phyloP scores from a whole-genome alignment of 2,888 invertebrate genomes.

The Leptinotarsa tumamoca region DNA sequence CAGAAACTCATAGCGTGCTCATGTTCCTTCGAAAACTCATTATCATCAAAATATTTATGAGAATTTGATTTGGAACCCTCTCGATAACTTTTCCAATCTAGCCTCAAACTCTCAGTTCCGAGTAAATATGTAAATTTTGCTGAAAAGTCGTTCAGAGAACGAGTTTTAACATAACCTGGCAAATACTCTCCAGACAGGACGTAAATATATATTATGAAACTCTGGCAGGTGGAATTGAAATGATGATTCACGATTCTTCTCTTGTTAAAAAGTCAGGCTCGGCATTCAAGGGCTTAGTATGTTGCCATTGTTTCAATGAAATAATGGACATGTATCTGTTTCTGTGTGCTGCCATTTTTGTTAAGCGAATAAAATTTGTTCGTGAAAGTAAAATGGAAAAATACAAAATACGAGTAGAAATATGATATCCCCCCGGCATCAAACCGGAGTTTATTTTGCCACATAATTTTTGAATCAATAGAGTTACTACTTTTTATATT shows the following conservation, averaged over 20 bases:
- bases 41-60: constrained; percentile 18
- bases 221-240: constrained; percentile 1
- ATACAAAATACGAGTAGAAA: too few relatives aligned
- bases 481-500: too few relatives aligned
- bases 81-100: constrained; percentile 16
- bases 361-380: too few relatives aligned
- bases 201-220: background rate
- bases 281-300: background rate
- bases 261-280: background rate
- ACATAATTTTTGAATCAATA: too few relatives aligned
- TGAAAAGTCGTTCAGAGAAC: background rate
- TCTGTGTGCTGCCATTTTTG: too few relatives aligned
- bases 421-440: too few relatives aligned
- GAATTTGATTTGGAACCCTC: constrained; percentile 17
- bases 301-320: background rate
- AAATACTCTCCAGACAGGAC: background rate
- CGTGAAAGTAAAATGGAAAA: too few relatives aligned
- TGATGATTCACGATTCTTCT: background rate
- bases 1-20: constrained; percentile 2
- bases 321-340: background rate
- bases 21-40: constrained; percentile 1
- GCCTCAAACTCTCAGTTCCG: constrained; percentile 8
- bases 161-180: background rate
- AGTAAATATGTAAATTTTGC: constrained; percentile 6
- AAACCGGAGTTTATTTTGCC: too few relatives aligned